A percentile compares a stretch with the other conserved stretches of the same genome.
Evolutionary conservation across 1,140 invertebrate genomes (phyloP).

Genomic region (Limonius californicus): DNA sequence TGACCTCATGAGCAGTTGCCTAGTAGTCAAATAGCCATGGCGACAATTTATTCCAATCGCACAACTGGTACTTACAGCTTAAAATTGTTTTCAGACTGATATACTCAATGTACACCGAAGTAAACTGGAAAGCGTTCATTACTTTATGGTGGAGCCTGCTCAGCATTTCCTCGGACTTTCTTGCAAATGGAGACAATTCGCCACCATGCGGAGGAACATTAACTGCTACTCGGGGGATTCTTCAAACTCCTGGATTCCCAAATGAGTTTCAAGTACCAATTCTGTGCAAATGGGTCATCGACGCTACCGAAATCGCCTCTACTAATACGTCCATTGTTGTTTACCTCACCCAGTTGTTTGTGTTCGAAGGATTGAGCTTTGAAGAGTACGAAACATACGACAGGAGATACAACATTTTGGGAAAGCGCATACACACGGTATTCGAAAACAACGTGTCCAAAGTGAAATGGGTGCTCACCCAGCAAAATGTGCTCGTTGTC

Average conservation of each 20-base stretch:
- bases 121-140: neutral
- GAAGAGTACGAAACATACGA: constrained; percentile 81
- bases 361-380: constrained; percentile 68
- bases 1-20: too few relatives aligned
- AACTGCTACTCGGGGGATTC: constrained; percentile 59
- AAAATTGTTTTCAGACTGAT: constrained; percentile 10
- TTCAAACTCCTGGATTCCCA: constrained; percentile 82
- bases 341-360: constrained; percentile 85
- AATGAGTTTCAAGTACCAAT: constrained; percentile 64
- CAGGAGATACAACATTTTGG: constrained; percentile 62
- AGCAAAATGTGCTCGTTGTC: constrained; percentile 72
- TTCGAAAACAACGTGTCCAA: constrained; percentile 69
- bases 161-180: neutral
- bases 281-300: constrained; percentile 81
- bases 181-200: neutral
- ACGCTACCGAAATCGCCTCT: constrained; percentile 58
- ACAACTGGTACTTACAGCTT: too few relatives aligned
- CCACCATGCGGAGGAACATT: constrained; percentile 60
- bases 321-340: constrained; percentile 66
- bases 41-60: too few relatives aligned
- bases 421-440: constrained; percentile 55
- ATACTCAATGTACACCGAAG: neutral
- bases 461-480: constrained; percentile 63
- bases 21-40: too few relatives aligned
- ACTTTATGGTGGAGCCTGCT: neutral